A percentile compares a stretch with the other conserved stretches of the same genome.
These are phyloP conservation scores for Stegastes partitus DNA, from an alignment of 2,113 vertebrate species.

Conservation along the genomic window DNA sequence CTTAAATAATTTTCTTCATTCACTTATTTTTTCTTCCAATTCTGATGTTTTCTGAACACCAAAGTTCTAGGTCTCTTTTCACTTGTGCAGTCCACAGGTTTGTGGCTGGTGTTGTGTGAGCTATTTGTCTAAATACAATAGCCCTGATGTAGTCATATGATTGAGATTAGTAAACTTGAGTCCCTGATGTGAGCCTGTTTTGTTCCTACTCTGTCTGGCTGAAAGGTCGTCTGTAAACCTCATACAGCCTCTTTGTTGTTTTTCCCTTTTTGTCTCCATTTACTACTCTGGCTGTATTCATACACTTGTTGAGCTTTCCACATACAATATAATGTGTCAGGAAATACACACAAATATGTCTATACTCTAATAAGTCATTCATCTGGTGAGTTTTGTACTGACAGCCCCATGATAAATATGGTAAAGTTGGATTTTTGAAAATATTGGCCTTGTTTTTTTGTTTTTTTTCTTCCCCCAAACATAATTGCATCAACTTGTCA, in stretches of 20 bases:
- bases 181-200: constrained; percentile 36
- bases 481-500: too few relatives aligned
- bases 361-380: too few relatives aligned
- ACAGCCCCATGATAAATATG: too few relatives aligned
- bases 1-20: too few relatives aligned
- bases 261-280: neutral
- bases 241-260: constrained; percentile 13
- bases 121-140: constrained; percentile 18
- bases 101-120: constrained; percentile 18
- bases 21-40: too few relatives aligned
- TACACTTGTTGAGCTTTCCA: neutral
- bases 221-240: constrained; percentile 14
- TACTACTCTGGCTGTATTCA: neutral
- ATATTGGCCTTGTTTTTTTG: neutral
- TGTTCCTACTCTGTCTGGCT: constrained; percentile 25
- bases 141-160: constrained; percentile 65
- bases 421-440: neutral
- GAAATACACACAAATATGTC: too few relatives aligned
- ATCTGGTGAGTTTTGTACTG: neutral
- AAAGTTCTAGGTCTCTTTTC: too few relatives aligned
- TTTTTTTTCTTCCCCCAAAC: too few relatives aligned
- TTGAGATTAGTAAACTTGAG: constrained; percentile 55
- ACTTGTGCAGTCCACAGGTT: neutral
- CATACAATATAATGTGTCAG: too few relatives aligned
- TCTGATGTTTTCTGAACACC: too few relatives aligned